Percentiles rank a stretch among this genome's conserved stretches.
phyloP scores from a whole-genome alignment of 2,888 invertebrate species.

The Leptinotarsa haldemani region DNA sequence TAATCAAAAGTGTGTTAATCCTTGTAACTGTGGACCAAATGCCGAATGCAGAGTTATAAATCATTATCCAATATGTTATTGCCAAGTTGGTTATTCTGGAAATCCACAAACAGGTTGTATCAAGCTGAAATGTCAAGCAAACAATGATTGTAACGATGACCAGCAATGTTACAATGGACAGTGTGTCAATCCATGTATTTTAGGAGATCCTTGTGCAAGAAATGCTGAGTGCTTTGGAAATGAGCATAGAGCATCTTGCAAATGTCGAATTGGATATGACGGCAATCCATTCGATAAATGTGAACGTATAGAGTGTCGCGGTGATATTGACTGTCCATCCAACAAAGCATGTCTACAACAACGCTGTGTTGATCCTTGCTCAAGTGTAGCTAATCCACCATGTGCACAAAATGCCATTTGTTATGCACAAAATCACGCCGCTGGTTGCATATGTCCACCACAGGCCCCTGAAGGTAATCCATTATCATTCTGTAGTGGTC shows the following conservation, averaged over 20 bases:
- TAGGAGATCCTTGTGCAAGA: conserved; percentile 84
- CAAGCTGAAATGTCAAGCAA: conserved; percentile 84
- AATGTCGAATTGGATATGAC: conserved; percentile 79
- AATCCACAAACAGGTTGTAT: conserved; percentile 86
- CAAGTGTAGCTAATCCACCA: conserved; percentile 72
- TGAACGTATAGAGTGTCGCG: conserved; percentile 81
- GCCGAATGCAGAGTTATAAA: conserved; percentile 84
- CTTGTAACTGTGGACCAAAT: conserved; percentile 87
- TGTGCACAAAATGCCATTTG: conserved; percentile 89
- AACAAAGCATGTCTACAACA: conserved; percentile 79
- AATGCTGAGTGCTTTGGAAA: conserved; percentile 87
- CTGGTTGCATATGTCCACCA: conserved; percentile 86
- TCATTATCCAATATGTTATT: conserved; percentile 89
- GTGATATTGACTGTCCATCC: conserved; percentile 82
- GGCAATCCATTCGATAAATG: conserved; percentile 87
- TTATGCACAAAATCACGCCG: conserved; percentile 82
- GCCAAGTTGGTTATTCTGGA: conserved; percentile 85
- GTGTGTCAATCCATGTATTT: conserved; percentile 83
- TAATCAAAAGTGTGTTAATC: conserved; percentile 82
- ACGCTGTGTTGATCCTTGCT: conserved; percentile 84
- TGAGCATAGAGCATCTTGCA: conserved; percentile 83
- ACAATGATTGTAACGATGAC: conserved; percentile 83
- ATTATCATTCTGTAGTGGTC: conserved; percentile 77
- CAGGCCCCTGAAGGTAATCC: conserved; percentile 85
- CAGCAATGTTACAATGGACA: conserved; percentile 86